Percentiles rank a stretch among this genome's conserved stretches.
phyloP scores from a whole-genome alignment of 2,888 invertebrate species.

The Orthosia gracilis region DNA sequence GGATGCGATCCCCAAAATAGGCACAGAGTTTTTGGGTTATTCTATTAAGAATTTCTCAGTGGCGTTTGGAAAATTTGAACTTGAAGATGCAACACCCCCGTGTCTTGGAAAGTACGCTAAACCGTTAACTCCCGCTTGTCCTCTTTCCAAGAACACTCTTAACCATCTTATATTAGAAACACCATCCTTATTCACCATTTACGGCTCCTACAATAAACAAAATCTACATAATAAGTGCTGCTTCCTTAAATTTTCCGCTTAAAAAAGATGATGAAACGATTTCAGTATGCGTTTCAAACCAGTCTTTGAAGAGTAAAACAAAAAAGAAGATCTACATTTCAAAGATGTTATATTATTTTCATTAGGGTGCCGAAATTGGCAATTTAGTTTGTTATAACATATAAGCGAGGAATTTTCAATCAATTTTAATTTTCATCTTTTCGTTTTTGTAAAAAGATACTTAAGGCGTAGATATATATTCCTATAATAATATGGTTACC shows the following conservation, averaged over 20 bases:
- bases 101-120: too few species aligned
- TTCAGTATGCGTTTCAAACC: neutral
- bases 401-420: neutral
- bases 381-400: constrained; percentile 31
- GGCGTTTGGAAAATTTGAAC: too few species aligned
- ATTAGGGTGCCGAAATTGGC: constrained; percentile 40
- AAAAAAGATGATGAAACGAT: constrained; percentile 3
- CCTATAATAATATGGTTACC: too few species aligned
- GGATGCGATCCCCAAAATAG: too few species aligned
- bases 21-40: too few species aligned
- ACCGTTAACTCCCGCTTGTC: too few species aligned
- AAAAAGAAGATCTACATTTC: constrained; percentile 48
- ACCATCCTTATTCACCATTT: neutral
- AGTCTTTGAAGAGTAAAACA: constrained; percentile 23
- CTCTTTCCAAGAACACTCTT: too few species aligned
- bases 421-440: neutral
- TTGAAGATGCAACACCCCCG: too few species aligned
- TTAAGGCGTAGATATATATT: too few species aligned
- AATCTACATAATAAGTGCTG: neutral
- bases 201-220: neutral
- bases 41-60: too few species aligned
- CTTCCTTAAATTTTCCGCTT: neutral
- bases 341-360: constrained; percentile 34
- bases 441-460: too few species aligned
- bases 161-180: neutral